Conservation (phyloP, 2,797 vertebrate species). For the Sciurus vulgaris region DNA sequence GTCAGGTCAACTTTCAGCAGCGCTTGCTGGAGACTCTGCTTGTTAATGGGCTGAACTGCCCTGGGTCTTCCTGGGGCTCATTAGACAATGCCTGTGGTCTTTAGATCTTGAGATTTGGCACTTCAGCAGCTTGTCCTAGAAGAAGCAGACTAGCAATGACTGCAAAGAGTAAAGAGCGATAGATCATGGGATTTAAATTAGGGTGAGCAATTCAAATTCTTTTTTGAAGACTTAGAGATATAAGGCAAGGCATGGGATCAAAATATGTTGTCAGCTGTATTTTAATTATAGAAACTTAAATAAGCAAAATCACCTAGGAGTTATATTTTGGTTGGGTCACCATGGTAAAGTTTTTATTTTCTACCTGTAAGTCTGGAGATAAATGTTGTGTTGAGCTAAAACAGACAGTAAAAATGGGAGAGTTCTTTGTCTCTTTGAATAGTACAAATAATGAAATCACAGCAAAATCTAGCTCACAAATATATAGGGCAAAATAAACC, state of each 20-base stretch:
- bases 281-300: constrained; percentile 34
- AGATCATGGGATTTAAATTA: constrained; percentile 54
- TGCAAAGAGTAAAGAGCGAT: constrained; percentile 62
- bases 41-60: constrained; percentile 60
- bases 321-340: background rate
- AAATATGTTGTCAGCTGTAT: background rate
- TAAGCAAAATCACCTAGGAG: background rate
- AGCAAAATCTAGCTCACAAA: background rate
- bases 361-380: background rate
- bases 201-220: constrained; percentile 33
- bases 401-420: background rate
- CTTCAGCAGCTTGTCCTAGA: constrained; percentile 41
- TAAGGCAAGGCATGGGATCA: background rate
- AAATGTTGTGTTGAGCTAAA: background rate
- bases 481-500: background rate
- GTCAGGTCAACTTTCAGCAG: constrained; percentile 42
- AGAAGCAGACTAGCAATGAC: constrained; percentile 47
- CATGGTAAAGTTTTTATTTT: constrained; percentile 24
- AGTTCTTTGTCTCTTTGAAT: constrained; percentile 12
- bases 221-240: constrained; percentile 11
- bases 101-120: constrained; percentile 69
- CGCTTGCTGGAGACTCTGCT: constrained; percentile 54
- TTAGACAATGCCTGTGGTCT: constrained; percentile 41
- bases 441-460: background rate
- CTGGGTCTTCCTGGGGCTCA: constrained; percentile 39